Percentiles rank a stretch among this genome's conserved stretches.
phyloP scores from a whole-genome alignment of 2,797 vertebrate species.

The Macrochelys suwanniensis region DNA sequence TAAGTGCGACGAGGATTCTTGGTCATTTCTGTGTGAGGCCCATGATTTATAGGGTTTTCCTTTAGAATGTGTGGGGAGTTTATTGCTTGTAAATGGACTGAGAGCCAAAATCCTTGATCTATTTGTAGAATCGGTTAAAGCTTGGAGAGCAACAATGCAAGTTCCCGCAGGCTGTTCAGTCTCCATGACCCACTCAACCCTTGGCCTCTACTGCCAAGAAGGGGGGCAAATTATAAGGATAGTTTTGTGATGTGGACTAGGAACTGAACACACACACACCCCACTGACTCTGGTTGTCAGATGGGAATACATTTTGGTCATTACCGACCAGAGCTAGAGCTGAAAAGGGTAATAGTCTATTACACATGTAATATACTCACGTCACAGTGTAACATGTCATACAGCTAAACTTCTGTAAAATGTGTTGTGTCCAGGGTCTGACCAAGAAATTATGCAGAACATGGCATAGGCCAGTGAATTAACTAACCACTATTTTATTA shows the following conservation, averaged over 20 bases:
- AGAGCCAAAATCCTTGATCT: neutral
- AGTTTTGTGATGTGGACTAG: neutral
- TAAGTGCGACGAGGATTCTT: neutral
- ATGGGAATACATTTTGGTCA: neutral
- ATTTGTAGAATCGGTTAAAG: neutral
- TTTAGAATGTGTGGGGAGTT: neutral
- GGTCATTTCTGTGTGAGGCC: neutral
- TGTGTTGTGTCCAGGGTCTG: neutral
- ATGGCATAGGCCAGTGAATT: neutral
- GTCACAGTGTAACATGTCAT: neutral
- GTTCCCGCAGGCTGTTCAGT: neutral
- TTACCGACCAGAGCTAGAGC: neutral
- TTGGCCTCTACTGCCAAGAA: neutral
- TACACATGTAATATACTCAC: neutral
- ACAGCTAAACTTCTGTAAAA: neutral
- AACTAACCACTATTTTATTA: neutral
- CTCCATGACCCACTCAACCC: neutral
- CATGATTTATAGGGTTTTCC: neutral
- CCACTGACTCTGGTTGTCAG: neutral
- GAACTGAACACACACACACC: no score
- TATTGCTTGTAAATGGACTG: neutral
- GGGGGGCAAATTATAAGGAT: neutral
- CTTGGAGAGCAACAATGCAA: neutral
- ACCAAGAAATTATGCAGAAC: neutral
- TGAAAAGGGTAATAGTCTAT: neutral